A percentile compares a stretch with the other conserved stretches of the same genome.
These are phyloP conservation scores for Tuta absoluta DNA, from an alignment of 2,888 invertebrate genomes.

Conservation along the genomic window DNA sequence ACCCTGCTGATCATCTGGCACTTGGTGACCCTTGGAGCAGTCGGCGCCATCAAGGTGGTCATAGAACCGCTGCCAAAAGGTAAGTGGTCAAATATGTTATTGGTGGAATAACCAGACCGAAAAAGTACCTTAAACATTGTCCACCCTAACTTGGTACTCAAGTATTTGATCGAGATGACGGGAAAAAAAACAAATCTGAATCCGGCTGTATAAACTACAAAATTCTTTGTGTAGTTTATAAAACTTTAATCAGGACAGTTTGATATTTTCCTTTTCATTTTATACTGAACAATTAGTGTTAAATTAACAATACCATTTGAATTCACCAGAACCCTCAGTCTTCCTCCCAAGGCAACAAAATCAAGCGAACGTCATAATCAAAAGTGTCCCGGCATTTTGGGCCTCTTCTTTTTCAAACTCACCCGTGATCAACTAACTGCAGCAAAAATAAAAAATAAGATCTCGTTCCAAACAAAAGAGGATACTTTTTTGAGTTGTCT, in stretches of 20 bases:
- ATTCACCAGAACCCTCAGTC: too few relatives aligned
- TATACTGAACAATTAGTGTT: not conserved
- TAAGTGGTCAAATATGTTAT: constrained; percentile 44
- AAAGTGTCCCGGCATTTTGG: constrained; percentile 38
- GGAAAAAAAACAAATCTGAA: too few relatives aligned
- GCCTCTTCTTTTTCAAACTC: constrained; percentile 36
- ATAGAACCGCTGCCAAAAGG: constrained; percentile 79
- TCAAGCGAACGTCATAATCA: constrained; percentile 27
- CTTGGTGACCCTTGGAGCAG: constrained; percentile 57
- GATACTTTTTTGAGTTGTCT: constrained; percentile 61
- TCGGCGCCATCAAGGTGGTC: constrained; percentile 71
- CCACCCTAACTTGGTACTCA: too few relatives aligned
- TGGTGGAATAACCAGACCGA: too few relatives aligned
- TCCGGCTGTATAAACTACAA: too few relatives aligned
- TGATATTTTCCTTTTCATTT: not conserved
- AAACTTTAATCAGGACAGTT: too few relatives aligned
- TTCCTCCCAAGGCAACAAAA: constrained; percentile 2
- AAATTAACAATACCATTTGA: not conserved
- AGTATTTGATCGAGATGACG: too few relatives aligned
- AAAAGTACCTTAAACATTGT: too few relatives aligned
- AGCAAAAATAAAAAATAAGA: constrained; percentile 40
- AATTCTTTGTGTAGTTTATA: too few relatives aligned
- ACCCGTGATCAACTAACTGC: constrained; percentile 43
- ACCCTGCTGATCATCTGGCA: constrained; percentile 65
- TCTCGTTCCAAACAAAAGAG: constrained; percentile 47